These are phyloP conservation scores for Zaprionus kolodkinae DNA, from an alignment of 1,140 invertebrate genomes.

Conservation along the genomic window DNA sequence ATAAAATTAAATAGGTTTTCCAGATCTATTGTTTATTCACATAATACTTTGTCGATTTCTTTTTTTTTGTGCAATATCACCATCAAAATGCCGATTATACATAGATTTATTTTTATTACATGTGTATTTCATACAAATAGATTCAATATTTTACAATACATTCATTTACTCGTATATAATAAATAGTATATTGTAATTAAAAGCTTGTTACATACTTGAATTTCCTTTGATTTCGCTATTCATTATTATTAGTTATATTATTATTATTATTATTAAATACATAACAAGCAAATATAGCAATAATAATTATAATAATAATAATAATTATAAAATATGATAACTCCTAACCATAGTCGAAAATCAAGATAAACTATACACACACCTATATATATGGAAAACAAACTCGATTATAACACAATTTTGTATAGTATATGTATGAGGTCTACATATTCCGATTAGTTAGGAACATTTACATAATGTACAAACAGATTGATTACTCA, in stretches of 20 bases:
- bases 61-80: slow-evolving; percentile 32
- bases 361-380: slow-evolving; percentile 69
- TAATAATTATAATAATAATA: slow-evolving; percentile 36
- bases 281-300: slow-evolving; percentile 75
- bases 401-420: slow-evolving; percentile 47
- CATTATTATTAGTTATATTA: slow-evolving; percentile 21
- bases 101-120: slow-evolving; percentile 62
- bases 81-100: slow-evolving; percentile 44
- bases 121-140: slow-evolving; percentile 83
- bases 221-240: slow-evolving; percentile 63
- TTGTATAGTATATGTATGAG: slow-evolving; percentile 24
- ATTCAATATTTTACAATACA: slow-evolving; percentile 82
- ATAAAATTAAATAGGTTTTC: neutral
- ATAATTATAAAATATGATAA: slow-evolving; percentile 29
- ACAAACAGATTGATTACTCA: slow-evolving; percentile 69
- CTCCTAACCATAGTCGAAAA: slow-evolving; percentile 33
- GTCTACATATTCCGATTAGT: slow-evolving; percentile 42
- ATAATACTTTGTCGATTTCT: neutral
- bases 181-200: slow-evolving; percentile 62
- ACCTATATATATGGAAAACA: slow-evolving; percentile 56
- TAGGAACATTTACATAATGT: slow-evolving; percentile 82
- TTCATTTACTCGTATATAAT: slow-evolving; percentile 67
- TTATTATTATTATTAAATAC: slow-evolving; percentile 57
- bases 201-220: slow-evolving; percentile 60
- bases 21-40: neutral